Conservation (phyloP, 2,888 invertebrate genomes). For the Morpho deidamia region DNA sequence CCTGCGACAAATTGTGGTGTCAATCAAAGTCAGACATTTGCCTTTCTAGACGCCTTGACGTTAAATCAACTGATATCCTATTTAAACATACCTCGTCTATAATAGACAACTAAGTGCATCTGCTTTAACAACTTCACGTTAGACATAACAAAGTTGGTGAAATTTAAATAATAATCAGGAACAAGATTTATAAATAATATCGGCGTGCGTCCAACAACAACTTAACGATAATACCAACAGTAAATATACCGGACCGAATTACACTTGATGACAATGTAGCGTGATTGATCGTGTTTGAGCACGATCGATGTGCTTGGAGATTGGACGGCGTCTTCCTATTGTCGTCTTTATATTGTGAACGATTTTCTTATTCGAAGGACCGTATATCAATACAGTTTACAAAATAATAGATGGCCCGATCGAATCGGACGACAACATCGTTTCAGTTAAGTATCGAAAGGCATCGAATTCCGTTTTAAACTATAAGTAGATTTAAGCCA, state of each 20-base stretch:
- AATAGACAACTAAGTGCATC: no score
- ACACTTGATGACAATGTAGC: conserved; percentile 1
- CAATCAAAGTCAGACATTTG: conserved; percentile 4
- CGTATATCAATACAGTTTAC: no score
- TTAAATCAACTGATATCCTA: not conserved
- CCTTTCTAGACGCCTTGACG: not conserved
- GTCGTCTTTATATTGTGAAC: not conserved
- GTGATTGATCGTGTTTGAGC: conserved; percentile 9
- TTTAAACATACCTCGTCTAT: not conserved
- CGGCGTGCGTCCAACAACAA: not conserved
- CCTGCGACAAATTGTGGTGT: conserved; percentile 20
- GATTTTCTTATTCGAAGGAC: not conserved
- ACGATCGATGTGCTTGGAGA: not conserved
- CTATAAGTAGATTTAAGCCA: no score
- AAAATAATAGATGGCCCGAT: no score
- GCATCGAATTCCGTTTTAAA: no score
- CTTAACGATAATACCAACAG: conserved; percentile 3
- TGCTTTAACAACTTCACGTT: no score
- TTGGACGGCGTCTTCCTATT: conserved; percentile 7
- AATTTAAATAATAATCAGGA: no score
- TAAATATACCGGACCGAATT: conserved; percentile 8
- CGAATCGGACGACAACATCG: no score
- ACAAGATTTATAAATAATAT: no score
- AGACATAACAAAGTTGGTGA: no score
- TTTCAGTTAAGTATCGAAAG: no score